These are phyloP conservation scores for Eremobia ochroleuca DNA, from an alignment of 2,888 invertebrate species.

Conservation along the genomic window DNA sequence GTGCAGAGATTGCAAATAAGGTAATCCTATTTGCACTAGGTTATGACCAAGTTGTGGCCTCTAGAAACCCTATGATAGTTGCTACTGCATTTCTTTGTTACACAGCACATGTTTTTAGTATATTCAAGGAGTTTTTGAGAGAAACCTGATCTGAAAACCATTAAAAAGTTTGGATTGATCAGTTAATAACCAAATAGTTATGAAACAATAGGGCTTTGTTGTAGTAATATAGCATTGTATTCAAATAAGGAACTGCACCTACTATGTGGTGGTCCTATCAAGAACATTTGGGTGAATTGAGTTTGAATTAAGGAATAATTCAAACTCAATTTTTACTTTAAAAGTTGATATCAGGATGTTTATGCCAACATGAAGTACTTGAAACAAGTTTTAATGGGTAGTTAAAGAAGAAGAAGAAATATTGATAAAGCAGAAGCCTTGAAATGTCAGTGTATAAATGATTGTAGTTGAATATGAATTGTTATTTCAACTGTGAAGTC, in stretches of 20 bases:
- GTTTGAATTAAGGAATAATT: neutral
- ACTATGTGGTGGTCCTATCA: constrained; percentile 30
- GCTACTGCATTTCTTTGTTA: constrained; percentile 48
- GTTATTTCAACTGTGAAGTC: no score
- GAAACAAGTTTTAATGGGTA: constrained; percentile 1
- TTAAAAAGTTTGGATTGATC: constrained; percentile 18
- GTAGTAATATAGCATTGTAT: constrained; percentile 54
- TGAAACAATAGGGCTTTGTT: constrained; percentile 59
- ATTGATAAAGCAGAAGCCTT: constrained; percentile 20
- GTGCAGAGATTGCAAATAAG: constrained; percentile 50
- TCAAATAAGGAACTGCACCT: constrained; percentile 48
- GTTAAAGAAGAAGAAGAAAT: constrained; percentile 9
- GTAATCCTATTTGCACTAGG: constrained; percentile 75
- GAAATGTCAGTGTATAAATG: neutral
- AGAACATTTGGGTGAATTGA: constrained; percentile 29
- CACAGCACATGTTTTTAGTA: constrained; percentile 12
- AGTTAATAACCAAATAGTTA: constrained; percentile 7
- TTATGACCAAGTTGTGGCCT: constrained; percentile 72
- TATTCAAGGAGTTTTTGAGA: constrained; percentile 13
- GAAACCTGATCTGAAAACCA: constrained; percentile 12
- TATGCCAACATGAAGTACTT: neutral
- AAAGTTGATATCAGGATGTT: constrained; percentile 16
- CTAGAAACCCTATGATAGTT: constrained; percentile 75
- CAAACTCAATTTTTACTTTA: neutral
- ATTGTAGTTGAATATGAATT: neutral